A percentile compares a stretch with the other conserved stretches of the same genome.
phyloP scores from a whole-genome alignment of 2,113 vertebrate species.

The Brienomyrus brachyistius region DNA sequence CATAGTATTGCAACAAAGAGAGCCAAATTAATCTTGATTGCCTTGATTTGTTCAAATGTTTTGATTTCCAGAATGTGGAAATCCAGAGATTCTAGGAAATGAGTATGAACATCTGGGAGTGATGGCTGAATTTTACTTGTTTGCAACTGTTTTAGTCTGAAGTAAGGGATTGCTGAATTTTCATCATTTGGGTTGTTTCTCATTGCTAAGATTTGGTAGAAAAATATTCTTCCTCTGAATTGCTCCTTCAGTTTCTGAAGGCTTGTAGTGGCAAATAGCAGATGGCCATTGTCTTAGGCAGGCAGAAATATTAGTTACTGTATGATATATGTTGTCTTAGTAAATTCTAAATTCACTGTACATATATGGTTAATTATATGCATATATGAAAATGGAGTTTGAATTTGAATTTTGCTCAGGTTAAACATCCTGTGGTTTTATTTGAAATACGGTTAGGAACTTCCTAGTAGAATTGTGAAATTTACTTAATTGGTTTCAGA shows the following conservation, averaged over 20 bases:
- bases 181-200: not conserved
- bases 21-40: not conserved
- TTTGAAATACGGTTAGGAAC: not conserved
- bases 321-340: not conserved
- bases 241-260: not conserved
- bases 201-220: slow-evolving; percentile 1
- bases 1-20: not conserved
- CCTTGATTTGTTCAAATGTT: not conserved
- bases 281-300: not conserved
- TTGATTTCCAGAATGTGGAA: not conserved
- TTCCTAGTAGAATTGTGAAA: not conserved
- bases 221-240: not conserved
- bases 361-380: not conserved
- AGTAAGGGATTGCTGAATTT: not conserved
- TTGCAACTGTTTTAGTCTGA: not conserved
- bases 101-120: not conserved
- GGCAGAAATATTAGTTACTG: not conserved
- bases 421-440: not conserved
- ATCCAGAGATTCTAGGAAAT: not conserved
- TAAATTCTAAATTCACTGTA: not conserved
- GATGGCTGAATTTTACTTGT: not conserved
- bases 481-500: not conserved
- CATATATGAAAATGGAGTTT: not conserved
- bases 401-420: not conserved
- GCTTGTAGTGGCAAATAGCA: not conserved